Base-by-base conservation (phyloP, 2,888 invertebrate genomes). In the Hetaerina titia region DNA sequence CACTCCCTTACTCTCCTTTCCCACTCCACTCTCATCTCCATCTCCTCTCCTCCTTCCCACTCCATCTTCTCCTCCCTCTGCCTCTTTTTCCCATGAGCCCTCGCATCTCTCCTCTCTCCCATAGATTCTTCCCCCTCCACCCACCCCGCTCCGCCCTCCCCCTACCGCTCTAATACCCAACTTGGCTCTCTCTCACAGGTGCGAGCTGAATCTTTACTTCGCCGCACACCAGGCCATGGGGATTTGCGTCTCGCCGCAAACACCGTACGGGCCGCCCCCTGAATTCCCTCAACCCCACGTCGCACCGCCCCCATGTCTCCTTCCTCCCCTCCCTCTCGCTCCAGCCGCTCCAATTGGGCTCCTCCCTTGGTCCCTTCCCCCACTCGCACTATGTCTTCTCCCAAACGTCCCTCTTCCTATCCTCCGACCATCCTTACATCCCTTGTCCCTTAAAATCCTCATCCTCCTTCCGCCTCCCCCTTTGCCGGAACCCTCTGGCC, bases 201-300 rank as follows among this genome's bases (percentile, higher is more conserved):
- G 90, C 69, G 69, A 56, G 74, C n/a, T 56, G 74, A 92, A 92
- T 92, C 92, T 90, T 90, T 90, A 90, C 45, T 58, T 22, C 22
- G 64, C 90, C 64, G 45, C 90, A 64, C 64, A 45, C 56, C 17
- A 64, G 92, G 69, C 92, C 92, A 22, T 56, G 64, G 92, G 92
- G 92, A 92, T 92, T 92, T 92, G 92, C 45, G 90, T 90, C 64
- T 90, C 63, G 45, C 90, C 90, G 90, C 92, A 92, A 92, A 92
- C 92, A 92, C 92, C 69, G 92, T 31, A 31, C 81, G 5, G 81
- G 25, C 31, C 60, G 11, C 11, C 17, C 17, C 60, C 60, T 60
- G 11, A 11, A 60, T 60, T 17, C 17, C 60, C 60, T 45, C 45
- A 45, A 11, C 60, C 60, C 60, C 60, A 60, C 60, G 60, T 17